These are phyloP conservation scores for Malurus alboscapulatus DNA, from an alignment of 2,113 vertebrate species.

Conservation along the genomic window DNA sequence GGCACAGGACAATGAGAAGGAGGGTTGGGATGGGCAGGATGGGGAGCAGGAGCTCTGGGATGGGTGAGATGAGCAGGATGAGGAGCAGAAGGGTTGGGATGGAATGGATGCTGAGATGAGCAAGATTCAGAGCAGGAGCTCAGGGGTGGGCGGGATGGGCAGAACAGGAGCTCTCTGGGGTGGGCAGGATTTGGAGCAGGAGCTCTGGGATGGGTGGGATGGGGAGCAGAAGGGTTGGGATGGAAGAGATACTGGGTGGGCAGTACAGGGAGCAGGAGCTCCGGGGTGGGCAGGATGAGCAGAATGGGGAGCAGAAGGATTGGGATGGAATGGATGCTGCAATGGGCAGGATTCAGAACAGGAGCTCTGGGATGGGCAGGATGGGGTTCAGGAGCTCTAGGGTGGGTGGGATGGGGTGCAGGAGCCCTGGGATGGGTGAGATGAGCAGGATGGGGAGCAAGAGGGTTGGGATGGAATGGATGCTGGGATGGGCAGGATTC, in stretches of 20 bases:
- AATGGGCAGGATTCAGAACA: neutral
- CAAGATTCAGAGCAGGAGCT: neutral
- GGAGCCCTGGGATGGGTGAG: too few species aligned
- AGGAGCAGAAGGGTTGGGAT: neutral
- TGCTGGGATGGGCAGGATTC: too few species aligned
- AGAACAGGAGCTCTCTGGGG: too few species aligned
- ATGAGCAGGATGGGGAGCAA: neutral
- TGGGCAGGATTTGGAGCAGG: too few species aligned
- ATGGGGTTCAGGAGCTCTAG: neutral
- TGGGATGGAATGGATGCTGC: too few species aligned
- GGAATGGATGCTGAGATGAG: too few species aligned
- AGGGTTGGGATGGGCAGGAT: neutral
- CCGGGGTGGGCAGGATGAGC: neutral
- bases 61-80: neutral
- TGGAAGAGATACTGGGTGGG: too few species aligned
- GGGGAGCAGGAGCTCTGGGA: neutral
- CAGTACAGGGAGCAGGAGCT: neutral
- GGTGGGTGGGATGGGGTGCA: too few species aligned
- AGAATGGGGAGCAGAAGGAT: neutral
- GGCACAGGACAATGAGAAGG: too few species aligned
- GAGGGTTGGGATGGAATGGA: neutral
- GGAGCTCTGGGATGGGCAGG: neutral
- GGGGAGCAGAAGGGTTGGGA: neutral
- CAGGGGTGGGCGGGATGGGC: neutral
- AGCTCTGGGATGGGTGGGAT: too few species aligned